A percentile compares a stretch with the other conserved stretches of the same genome.
These are phyloP conservation scores for Molorchus minor DNA, from an alignment of 2,888 invertebrate species.

Conservation along the genomic window DNA sequence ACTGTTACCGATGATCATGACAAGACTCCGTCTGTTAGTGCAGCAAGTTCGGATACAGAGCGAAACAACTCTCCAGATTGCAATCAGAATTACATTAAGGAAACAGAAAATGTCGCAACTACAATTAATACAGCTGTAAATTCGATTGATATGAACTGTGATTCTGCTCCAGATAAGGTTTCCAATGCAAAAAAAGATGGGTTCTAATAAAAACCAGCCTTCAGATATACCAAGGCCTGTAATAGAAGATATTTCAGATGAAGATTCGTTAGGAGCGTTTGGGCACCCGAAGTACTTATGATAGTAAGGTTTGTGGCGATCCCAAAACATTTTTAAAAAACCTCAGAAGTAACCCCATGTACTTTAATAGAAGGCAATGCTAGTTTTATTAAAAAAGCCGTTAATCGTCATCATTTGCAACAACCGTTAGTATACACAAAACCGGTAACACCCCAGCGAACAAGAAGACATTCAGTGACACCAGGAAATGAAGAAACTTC, in stretches of 20 bases:
- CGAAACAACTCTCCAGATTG: constrained; percentile 8
- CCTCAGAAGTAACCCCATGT: constrained; percentile 7
- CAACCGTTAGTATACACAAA: constrained; percentile 12
- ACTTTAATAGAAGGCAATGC: constrained; percentile 1
- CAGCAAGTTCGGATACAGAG: not conserved
- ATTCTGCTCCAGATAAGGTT: not conserved
- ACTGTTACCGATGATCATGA: constrained; percentile 22
- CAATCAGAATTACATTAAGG: constrained; percentile 18
- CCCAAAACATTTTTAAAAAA: not conserved
- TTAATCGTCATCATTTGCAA: not conserved
- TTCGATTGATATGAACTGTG: too few species aligned
- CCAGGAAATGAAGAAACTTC: not conserved
- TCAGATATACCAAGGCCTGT: constrained; percentile 1
- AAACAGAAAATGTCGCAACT: too few species aligned
- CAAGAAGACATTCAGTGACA: not conserved
- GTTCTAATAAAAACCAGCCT: not conserved
- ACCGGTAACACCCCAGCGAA: not conserved
- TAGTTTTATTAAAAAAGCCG: not conserved
- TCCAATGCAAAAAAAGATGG: not conserved
- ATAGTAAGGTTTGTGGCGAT: not conserved
- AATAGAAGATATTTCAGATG: constrained; percentile 30
- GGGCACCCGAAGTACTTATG: not conserved
- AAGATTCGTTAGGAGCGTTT: constrained; percentile 15
- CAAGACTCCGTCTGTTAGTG: not conserved
- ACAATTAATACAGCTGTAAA: too few species aligned